phyloP scores from a whole-genome alignment of 1,140 invertebrate genomes.

The Spodoptera litura region DNA sequence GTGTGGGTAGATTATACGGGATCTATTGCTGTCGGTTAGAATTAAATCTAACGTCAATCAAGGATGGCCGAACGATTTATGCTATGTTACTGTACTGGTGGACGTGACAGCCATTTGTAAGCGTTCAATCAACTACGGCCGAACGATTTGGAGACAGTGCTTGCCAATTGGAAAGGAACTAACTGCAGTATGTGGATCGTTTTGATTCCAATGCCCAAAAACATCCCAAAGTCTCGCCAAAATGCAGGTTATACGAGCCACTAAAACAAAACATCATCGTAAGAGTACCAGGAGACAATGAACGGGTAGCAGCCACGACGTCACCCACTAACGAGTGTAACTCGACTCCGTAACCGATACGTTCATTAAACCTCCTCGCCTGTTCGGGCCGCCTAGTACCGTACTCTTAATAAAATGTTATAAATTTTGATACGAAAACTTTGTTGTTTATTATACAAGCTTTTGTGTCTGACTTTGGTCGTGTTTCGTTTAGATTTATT shows the following conservation, averaged over 20 bases:
- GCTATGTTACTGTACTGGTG: constrained; percentile 31
- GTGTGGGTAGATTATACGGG: constrained; percentile 39
- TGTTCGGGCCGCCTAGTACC: constrained; percentile 63
- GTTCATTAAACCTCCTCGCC: constrained; percentile 73
- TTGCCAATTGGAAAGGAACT: not conserved
- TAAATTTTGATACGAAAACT: constrained; percentile 56
- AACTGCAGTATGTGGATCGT: no score
- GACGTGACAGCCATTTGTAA: constrained; percentile 23
- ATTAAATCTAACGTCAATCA: constrained; percentile 42
- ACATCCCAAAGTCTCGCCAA: not conserved
- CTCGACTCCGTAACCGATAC: constrained; percentile 74
- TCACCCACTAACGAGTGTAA: constrained; percentile 74
- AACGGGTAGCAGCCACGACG: constrained; percentile 57
- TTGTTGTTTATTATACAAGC: constrained; percentile 33
- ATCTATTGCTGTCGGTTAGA: constrained; percentile 38
- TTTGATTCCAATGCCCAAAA: not conserved
- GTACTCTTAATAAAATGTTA: constrained; percentile 65
- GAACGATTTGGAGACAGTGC: not conserved
- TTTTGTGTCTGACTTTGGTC: constrained; percentile 2
- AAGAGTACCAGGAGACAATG: constrained; percentile 67
- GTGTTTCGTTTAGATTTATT: constrained; percentile 26
- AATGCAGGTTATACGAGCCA: constrained; percentile 42
- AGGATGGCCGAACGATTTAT: constrained; percentile 17
- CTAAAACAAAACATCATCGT: constrained; percentile 32
- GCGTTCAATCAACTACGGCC: constrained; percentile 11